These are phyloP conservation scores for Podarcis cretensis DNA, from an alignment of 2,113 vertebrate genomes.

Conservation along the genomic window DNA sequence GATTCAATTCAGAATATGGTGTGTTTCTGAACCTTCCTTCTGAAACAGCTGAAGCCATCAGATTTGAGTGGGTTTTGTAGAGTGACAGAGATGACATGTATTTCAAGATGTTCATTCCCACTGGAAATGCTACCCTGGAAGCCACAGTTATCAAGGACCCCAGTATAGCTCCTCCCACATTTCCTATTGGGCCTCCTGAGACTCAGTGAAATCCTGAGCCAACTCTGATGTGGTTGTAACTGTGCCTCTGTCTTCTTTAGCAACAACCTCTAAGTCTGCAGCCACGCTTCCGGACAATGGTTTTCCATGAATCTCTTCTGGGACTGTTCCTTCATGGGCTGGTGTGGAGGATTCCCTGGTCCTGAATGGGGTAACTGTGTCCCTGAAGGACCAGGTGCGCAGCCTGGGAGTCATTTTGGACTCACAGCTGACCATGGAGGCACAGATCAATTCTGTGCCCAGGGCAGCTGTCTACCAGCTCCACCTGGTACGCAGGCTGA, in stretches of 20 bases:
- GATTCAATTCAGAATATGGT: no score
- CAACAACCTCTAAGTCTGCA: background rate
- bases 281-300: background rate
- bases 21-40: no score
- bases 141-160: conserved; percentile 36
- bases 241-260: background rate
- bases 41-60: no score
- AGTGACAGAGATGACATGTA: background rate
- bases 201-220: conserved; percentile 6
- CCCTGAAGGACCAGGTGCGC: no score
- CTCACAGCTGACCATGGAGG: no score
- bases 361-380: no score
- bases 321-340: conserved; percentile 4
- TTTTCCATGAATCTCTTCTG: background rate
- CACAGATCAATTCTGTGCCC: no score
- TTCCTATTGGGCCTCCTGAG: conserved; percentile 17
- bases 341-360: no score
- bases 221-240: conserved; percentile 4
- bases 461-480: no score
- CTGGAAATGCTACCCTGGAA: conserved; percentile 44
- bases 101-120: conserved; percentile 56
- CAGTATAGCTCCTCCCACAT: background rate
- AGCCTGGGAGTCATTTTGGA: no score
- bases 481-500: no score
- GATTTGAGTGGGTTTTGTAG: background rate